Percentiles rank a stretch among this genome's conserved stretches.
Evolutionary conservation across 2,113 vertebrate genomes (phyloP).

Genomic region (Manacus vitellinus): DNA sequence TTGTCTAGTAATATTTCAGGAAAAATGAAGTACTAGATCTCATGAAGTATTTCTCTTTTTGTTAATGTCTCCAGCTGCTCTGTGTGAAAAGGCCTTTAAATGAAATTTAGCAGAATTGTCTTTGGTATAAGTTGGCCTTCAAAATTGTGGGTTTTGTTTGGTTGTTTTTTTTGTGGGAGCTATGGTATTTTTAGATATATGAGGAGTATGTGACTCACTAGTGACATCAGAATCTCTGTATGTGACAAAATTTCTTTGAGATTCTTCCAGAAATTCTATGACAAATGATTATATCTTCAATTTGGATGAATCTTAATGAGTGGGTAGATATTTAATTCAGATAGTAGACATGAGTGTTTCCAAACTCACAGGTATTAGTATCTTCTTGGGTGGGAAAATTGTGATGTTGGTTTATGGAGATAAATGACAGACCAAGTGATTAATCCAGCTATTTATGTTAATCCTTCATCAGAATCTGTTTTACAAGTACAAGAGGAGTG

Average conservation of each 20-base stretch:
- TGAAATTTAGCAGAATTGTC: not conserved
- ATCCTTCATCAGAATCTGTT: not conserved
- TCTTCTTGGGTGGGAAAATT: not conserved
- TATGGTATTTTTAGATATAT: not conserved
- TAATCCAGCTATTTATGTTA: not conserved
- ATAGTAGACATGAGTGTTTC: not conserved
- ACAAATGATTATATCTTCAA: not conserved
- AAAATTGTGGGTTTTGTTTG: not conserved
- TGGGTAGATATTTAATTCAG: not conserved
- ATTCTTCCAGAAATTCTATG: not conserved
- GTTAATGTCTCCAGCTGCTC: not conserved
- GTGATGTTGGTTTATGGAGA: not conserved
- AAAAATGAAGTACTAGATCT: not conserved
- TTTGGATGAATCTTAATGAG: not conserved
- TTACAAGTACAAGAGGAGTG: not conserved
- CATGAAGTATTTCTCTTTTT: not conserved
- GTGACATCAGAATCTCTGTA: not conserved
- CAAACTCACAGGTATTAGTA: not conserved
- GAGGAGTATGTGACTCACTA: not conserved
- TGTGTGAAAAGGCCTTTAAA: not conserved
- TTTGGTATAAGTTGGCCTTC: not conserved
- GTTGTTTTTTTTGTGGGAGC: not conserved
- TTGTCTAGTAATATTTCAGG: not conserved
- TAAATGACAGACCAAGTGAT: not conserved
- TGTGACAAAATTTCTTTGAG: not conserved